These are phyloP conservation scores for Salvelinus sp. DNA, from an alignment of 2,113 vertebrate species.

Conservation along the genomic window DNA sequence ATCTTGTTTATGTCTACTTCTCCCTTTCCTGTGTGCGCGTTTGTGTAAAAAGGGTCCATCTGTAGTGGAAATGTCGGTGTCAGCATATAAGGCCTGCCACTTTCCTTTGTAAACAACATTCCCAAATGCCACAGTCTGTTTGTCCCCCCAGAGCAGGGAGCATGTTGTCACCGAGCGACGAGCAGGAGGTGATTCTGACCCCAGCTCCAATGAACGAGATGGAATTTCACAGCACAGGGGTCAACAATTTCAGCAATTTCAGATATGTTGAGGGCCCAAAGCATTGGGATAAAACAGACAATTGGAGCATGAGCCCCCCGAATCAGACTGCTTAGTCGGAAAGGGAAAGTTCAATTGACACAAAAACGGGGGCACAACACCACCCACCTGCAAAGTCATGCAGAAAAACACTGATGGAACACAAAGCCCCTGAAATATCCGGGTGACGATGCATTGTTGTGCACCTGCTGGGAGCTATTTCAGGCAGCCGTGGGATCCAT, in stretches of 20 bases:
- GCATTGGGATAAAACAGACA: constrained; percentile 69
- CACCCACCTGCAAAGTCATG: constrained; percentile 66
- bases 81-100: constrained; percentile 40
- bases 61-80: constrained; percentile 56
- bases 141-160: constrained; percentile 42
- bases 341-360: constrained; percentile 67
- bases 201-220: constrained; percentile 42
- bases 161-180: constrained; percentile 54
- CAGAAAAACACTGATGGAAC: constrained; percentile 56
- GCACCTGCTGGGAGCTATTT: constrained; percentile 58
- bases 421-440: constrained; percentile 59
- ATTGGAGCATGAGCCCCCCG: constrained; percentile 66
- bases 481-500: constrained; percentile 27
- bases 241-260: constrained; percentile 75
- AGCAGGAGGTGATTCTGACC: constrained; percentile 52
- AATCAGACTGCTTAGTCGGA: constrained; percentile 68
- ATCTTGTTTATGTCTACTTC: constrained; percentile 1
- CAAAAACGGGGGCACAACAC: constrained; percentile 59
- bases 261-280: constrained; percentile 68
- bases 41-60: not conserved
- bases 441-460: constrained; percentile 44
- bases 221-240: constrained; percentile 63
- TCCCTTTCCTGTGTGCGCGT: not conserved
- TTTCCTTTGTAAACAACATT: constrained; percentile 64
- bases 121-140: constrained; percentile 47